Evolutionary conservation across 2,113 vertebrate genomes (phyloP), one percentile per base, ranked within the genome.

Genomic region (Spermophilus dauricus): DNA sequence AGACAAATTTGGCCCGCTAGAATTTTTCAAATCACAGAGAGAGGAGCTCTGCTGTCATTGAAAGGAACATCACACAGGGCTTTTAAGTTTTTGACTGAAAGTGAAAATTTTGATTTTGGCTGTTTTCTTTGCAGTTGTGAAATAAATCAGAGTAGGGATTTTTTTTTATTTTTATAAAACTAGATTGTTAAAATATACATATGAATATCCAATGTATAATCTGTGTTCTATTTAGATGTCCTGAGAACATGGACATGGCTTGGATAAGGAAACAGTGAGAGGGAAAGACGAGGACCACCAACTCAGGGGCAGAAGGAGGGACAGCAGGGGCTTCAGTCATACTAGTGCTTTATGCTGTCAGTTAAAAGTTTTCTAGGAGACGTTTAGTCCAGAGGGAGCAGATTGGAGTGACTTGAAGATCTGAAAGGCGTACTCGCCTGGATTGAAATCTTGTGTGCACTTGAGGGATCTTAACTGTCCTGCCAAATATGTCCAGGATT

Each of bases 81-180:
- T 90, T 96, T 96, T 93, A 73, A 63, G 65, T 73, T 81, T 28
- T 91, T 93, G 51, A 80, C 67, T 72, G 39, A 58, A 30, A 70
- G 42, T 76, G 86, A 89, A 84, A 86, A 24, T 86, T 96, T 91
- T 90, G 3, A 14, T 61, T 45, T 94, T 61, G 56, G 26, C 8
- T 93, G 42, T 86, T 96, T 90, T 85, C 45, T 92, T 88, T 78
- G 28, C 14, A 91, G 42, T 97, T 97, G 32, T 85, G 65, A 96
- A 95, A 90, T 91, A 81, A 83, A 81, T 91, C 91, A 96, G 61
- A 92, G n/a, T 24, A 48, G 81, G n/a, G 30, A 80, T 3, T 45
- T 45, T 45, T 83, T 45, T 83, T 95, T 77, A 39, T 87, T 65
- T 4, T 90, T n/a, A 67, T 67, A 83, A 91, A 95, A 93, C 30